Evolutionary conservation across 2,113 vertebrate species (phyloP), one percentile per base, ranked within the genome.

Genomic region (Notarius lentiginosus): DNA sequence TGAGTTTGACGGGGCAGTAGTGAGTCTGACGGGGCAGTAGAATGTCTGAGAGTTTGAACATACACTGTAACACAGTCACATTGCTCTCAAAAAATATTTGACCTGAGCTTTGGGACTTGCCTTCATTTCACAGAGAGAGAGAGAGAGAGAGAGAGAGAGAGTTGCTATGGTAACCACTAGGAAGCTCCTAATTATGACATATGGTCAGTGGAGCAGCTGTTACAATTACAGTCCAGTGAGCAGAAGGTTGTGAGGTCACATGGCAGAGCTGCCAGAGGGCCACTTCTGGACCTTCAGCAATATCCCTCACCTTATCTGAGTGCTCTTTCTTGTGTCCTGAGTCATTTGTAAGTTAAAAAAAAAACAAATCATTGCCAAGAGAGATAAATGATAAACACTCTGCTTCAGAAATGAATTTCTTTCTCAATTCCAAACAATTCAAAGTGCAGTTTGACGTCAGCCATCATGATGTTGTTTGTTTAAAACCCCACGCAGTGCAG

Each of bases 121-220:
- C 27, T 70, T 70, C 27, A 70, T 70, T 11, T 6, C 65, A 30
- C 65, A 66, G 30, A 30, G 30, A 30, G 30, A 30, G 30, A 30
- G 30, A 30, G 30, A 34, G 34, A 34, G 34, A 34, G 34, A 34
- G 34, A 34, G 34, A 34, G 34, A 34, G 34, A 34, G 34, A 47
- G 7, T 83, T 73, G 7, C 83, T 83, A 86, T 86, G 81, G 47
- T 34, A 80, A 79, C 73, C 41, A 86, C 12, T 82, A 61, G 76
- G 60, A 61, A 65, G 9, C 63, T 65, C 66, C 27, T 34, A 30
- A 70, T 17, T 22, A 41, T 47, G 18, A 20, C 30, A 47, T 17
- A 41, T 17, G 34, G 34, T 73, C 34, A 73, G 70, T 73, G 34
- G 1, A 22, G 17, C 70, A 73, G 34, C 70, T 73, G 34, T 73